Evolutionary conservation across 2,888 invertebrate species (phyloP).

Genomic region (Alloplasta piceator): DNA sequence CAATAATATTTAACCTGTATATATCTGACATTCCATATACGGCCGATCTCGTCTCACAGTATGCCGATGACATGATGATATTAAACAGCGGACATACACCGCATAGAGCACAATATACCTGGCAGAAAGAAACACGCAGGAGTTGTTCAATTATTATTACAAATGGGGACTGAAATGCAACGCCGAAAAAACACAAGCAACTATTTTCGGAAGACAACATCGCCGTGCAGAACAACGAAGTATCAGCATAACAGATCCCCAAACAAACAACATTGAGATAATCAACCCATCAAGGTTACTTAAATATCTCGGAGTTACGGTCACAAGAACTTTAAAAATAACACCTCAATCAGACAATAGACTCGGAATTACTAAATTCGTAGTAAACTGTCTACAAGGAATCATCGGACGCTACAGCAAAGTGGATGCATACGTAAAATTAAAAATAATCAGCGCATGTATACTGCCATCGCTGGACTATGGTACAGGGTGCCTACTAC

Average conservation of each 20-base stretch:
- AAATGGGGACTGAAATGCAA: constrained; percentile 35
- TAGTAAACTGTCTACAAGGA: constrained; percentile 25
- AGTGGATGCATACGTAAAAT: constrained; percentile 14
- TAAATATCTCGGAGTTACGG: constrained; percentile 10
- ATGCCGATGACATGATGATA: constrained; percentile 35
- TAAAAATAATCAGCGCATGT: background rate
- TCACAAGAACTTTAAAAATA: constrained; percentile 32
- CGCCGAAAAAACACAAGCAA: constrained; percentile 23
- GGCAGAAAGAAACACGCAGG: constrained; percentile 16
- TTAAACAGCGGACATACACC: constrained; percentile 30
- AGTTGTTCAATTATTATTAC: constrained; percentile 16
- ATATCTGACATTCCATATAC: constrained; percentile 14
- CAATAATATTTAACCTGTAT: constrained; percentile 5
- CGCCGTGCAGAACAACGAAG: constrained; percentile 1
- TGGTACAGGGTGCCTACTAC: constrained; percentile 8
- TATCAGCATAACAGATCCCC: constrained; percentile 8
- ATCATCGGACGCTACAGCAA: constrained; percentile 6
- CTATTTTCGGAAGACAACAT: constrained; percentile 21
- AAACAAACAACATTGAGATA: constrained; percentile 14
- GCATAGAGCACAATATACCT: constrained; percentile 1
- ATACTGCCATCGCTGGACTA: constrained; percentile 13
- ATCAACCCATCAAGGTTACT: constrained; percentile 21
- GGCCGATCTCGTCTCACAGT: constrained; percentile 20
- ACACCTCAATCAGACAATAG: constrained; percentile 25
- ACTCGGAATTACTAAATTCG: constrained; percentile 37